Conservation (phyloP, 2,113 vertebrate species). For the Mirounga angustirostris region DNA sequence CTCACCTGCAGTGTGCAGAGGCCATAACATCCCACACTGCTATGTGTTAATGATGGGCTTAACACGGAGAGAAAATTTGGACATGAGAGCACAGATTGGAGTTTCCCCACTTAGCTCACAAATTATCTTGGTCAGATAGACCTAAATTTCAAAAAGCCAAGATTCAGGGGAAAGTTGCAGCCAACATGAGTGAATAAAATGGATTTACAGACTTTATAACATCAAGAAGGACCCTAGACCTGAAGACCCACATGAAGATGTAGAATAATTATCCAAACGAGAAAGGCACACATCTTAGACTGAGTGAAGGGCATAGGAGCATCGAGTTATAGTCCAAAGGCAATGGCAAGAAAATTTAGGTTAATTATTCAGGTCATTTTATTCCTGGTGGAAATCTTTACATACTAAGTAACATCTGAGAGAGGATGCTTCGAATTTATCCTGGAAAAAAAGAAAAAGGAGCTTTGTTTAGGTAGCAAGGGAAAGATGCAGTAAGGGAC, state of each 20-base stretch:
- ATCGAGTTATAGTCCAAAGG: background rate
- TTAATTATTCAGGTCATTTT: background rate
- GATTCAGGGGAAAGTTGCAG: background rate
- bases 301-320: too few species aligned
- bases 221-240: background rate
- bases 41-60: background rate
- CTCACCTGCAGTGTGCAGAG: background rate
- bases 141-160: background rate
- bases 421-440: background rate
- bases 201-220: background rate
- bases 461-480: background rate
- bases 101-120: background rate
- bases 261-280: too few species aligned
- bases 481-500: background rate
- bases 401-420: background rate
- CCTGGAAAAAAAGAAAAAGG: background rate
- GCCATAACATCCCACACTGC: background rate
- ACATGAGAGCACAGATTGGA: accelerated
- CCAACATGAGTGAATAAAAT: background rate
- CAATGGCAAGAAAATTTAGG: background rate
- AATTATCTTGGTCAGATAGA: background rate
- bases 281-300: background rate
- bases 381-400: background rate
- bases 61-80: background rate
- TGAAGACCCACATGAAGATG: background rate